These are phyloP conservation scores for Stictonetta naevosa DNA, from an alignment of 2,113 vertebrate species.

Conservation along the genomic window DNA sequence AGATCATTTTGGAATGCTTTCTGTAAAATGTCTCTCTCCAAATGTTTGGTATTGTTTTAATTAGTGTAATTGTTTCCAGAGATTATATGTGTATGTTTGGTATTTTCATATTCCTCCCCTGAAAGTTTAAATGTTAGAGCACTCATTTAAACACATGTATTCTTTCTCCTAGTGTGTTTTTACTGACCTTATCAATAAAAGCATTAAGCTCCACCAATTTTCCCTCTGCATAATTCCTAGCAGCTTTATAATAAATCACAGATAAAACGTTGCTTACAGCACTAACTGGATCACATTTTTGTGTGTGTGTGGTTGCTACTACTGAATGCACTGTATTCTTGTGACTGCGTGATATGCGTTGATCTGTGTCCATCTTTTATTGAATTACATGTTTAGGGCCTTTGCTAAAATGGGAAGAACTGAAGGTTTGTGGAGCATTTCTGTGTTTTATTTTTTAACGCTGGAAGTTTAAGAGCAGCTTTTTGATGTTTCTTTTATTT, in stretches of 20 bases:
- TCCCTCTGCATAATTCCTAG: not conserved
- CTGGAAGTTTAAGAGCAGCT: not conserved
- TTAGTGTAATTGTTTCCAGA: slow-evolving; percentile 53
- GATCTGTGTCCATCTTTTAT: not conserved
- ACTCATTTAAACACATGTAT: not conserved
- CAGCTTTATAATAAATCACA: not conserved
- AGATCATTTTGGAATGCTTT: not conserved
- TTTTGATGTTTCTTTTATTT: not conserved
- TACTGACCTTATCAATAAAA: not conserved
- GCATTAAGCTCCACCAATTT: not conserved
- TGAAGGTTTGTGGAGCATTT: not conserved
- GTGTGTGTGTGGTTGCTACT: not conserved
- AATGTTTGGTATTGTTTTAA: slow-evolving; percentile 31
- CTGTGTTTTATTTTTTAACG: not conserved
- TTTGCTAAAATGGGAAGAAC: not conserved
- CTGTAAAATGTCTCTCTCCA: not conserved
- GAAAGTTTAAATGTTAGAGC: not conserved
- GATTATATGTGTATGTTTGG: not conserved
- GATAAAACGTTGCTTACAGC: not conserved
- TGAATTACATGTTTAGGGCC: not conserved
- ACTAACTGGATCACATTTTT: not conserved
- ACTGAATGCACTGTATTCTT: not conserved
- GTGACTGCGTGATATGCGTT: not conserved
- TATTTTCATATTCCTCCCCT: not conserved
- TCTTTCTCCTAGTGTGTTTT: not conserved